Percentiles rank a stretch among this genome's conserved stretches.
Evolutionary conservation across 2,888 invertebrate species (phyloP).

Genomic region (Spilarctia lutea): DNA sequence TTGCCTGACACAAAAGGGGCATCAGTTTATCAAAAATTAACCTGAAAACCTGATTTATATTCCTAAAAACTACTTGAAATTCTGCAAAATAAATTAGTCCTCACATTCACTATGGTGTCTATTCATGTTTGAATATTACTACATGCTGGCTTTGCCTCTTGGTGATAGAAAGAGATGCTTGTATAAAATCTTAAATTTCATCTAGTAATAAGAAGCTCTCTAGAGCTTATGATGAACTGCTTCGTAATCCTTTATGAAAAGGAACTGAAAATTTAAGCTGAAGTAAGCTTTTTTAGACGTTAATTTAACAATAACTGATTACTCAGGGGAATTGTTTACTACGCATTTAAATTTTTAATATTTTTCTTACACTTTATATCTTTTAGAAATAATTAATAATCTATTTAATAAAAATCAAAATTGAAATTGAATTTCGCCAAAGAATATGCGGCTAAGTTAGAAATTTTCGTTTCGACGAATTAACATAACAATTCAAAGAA

Average conservation of each 20-base stretch:
- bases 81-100: neutral
- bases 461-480: constrained; percentile 16
- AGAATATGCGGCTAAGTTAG: neutral
- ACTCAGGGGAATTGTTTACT: neutral
- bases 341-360: neutral
- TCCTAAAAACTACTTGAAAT: too few species aligned
- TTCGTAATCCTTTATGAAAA: neutral
- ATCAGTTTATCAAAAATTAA: too few species aligned
- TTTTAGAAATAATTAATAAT: neutral
- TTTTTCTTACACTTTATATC: neutral
- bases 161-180: neutral
- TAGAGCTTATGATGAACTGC: neutral
- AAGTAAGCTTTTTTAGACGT: neutral
- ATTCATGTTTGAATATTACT: neutral
- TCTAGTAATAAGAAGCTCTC: neutral
- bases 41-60: too few species aligned
- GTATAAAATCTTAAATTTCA: neutral
- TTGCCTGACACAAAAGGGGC: too few species aligned
- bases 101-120: neutral
- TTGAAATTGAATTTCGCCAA: constrained; percentile 3
- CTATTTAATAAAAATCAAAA: neutral
- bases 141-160: neutral
- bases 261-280: neutral
- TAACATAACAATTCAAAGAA: constrained; percentile 30
- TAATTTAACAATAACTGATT: neutral